Evolutionary conservation across 2,888 invertebrate genomes (phyloP).

Genomic region (Labia minor): DNA sequence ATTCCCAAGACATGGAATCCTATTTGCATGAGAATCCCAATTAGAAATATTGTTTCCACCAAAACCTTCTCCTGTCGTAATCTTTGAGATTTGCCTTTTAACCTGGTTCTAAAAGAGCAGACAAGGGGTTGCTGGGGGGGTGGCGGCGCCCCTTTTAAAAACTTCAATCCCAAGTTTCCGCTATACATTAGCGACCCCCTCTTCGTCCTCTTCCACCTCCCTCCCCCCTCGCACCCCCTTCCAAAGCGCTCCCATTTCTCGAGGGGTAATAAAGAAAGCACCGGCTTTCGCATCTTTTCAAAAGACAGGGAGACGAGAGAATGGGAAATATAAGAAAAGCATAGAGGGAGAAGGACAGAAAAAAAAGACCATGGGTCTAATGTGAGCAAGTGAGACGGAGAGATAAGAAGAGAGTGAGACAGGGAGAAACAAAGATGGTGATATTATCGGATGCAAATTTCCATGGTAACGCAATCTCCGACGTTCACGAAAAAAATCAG

Average conservation of each 20-base stretch:
- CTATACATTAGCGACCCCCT: conserved; percentile 21
- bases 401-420: conserved; percentile 20
- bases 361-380: neutral
- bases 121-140: neutral
- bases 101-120: conserved; percentile 18
- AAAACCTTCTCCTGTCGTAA: neutral
- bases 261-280: conserved; percentile 15
- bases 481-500: neutral
- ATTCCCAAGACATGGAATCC: too few relatives aligned
- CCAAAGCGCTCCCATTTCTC: neutral
- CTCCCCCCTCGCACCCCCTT: neutral
- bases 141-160: conserved; percentile 18
- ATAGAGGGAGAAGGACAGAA: conserved; percentile 9
- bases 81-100: conserved; percentile 18
- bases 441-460: conserved; percentile 25
- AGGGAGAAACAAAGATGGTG: conserved; percentile 18
- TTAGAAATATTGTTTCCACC: conserved; percentile 1
- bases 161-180: conserved; percentile 24
- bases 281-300: conserved; percentile 13
- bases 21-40: neutral
- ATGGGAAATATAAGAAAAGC: neutral
- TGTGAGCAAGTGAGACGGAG: conserved; percentile 18
- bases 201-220: neutral
- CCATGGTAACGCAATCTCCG: conserved; percentile 24
- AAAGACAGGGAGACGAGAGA: neutral